phyloP scores from a whole-genome alignment of 2,888 invertebrate genomes.

The Acrobasis suavella region DNA sequence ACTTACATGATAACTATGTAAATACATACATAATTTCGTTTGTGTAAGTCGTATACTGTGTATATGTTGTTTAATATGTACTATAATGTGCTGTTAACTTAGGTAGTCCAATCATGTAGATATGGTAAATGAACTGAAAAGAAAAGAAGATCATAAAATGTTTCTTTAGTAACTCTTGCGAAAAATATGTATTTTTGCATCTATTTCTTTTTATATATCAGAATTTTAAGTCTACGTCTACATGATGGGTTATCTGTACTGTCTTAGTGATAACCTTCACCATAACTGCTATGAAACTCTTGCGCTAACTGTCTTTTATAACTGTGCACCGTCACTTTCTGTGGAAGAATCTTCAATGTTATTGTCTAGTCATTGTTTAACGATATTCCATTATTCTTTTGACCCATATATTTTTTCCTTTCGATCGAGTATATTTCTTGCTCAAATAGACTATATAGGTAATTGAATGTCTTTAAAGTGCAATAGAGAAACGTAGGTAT shows the following conservation, averaged over 20 bases:
- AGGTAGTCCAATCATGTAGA: too few relatives aligned
- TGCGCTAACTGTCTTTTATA: constrained; percentile 18
- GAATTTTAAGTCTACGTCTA: constrained; percentile 3
- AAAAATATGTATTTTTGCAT: neutral
- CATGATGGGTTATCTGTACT: neutral
- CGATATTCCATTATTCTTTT: too few relatives aligned
- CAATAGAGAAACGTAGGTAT: too few relatives aligned
- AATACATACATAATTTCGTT: constrained; percentile 15
- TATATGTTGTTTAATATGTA: neutral
- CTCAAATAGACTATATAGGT: too few relatives aligned
- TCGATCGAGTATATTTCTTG: too few relatives aligned
- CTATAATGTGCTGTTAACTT: too few relatives aligned
- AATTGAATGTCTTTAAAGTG: too few relatives aligned
- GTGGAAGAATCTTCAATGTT: neutral
- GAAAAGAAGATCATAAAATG: too few relatives aligned
- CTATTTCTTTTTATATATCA: neutral
- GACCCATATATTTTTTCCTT: too few relatives aligned
- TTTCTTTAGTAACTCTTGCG: too few relatives aligned
- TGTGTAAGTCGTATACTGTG: constrained; percentile 1
- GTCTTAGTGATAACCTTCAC: constrained; percentile 16
- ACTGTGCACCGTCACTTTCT: constrained; percentile 2
- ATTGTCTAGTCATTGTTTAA: too few relatives aligned
- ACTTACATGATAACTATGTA: constrained; percentile 16
- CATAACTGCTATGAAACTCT: constrained; percentile 24
- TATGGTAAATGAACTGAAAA: too few relatives aligned